Percentiles rank a stretch among this genome's conserved stretches.
Conservation (phyloP, 1,140 invertebrate genomes). For the Zaprionus africanus region DNA sequence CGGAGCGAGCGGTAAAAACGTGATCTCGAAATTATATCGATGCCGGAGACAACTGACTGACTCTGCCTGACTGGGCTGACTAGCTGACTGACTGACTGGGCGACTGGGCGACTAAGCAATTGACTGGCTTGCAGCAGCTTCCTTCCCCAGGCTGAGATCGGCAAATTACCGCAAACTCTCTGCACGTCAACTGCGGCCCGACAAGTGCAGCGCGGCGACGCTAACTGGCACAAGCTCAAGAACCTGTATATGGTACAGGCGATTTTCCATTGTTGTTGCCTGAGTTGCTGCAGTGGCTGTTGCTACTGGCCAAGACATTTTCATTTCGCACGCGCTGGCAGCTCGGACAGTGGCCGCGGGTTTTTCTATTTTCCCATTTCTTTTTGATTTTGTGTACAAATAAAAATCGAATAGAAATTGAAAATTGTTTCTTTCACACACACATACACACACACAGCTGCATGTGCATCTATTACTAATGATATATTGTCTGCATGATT, state of each 20-base stretch:
- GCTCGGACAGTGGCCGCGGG: slow-evolving; percentile 40
- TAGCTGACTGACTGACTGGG: slow-evolving; percentile 17
- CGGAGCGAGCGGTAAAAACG: slow-evolving; percentile 71
- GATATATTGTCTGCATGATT: slow-evolving; percentile 68
- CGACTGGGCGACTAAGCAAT: slow-evolving; percentile 9
- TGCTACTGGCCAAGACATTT: slow-evolving; percentile 75
- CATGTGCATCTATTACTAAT: slow-evolving; percentile 51
- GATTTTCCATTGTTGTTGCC: slow-evolving; percentile 32
- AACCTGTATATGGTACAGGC: slow-evolving; percentile 42
- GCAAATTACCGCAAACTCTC: slow-evolving; percentile 72
- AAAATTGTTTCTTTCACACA: slow-evolving; percentile 68
- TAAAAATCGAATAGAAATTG: slow-evolving; percentile 77
- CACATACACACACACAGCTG: not conserved
- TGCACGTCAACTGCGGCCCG: slow-evolving; percentile 59
- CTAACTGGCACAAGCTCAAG: slow-evolving; percentile 80
- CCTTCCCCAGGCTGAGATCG: slow-evolving; percentile 51
- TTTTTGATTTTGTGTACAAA: slow-evolving; percentile 59
- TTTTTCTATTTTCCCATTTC: slow-evolving; percentile 30
- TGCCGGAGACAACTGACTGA: slow-evolving; percentile 59
- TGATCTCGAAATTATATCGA: slow-evolving; percentile 79
- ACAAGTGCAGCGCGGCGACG: slow-evolving; percentile 67
- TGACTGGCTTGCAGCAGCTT: slow-evolving; percentile 45
- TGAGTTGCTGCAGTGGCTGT: slow-evolving; percentile 31
- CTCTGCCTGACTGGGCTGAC: slow-evolving; percentile 31
- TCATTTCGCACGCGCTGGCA: slow-evolving; percentile 73